phyloP scores from a whole-genome alignment of 2,888 invertebrate genomes.

The Acanthoscelides obtectus region DNA sequence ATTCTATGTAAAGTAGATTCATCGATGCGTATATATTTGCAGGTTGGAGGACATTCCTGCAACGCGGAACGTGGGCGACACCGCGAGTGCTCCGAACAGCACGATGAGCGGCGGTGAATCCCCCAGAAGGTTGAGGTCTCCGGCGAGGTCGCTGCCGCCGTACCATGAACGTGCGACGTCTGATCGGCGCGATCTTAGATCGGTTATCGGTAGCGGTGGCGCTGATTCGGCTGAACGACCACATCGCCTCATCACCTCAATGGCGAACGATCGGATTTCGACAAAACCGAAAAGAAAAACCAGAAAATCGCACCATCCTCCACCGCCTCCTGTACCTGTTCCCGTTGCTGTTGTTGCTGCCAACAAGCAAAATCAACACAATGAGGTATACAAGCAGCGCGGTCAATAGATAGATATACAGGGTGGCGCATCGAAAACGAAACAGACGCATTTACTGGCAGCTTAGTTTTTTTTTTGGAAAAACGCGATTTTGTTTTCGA shows the following conservation, averaged over 20 bases:
- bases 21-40: neutral
- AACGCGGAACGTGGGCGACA: slow-evolving; percentile 24
- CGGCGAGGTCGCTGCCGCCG: slow-evolving; percentile 39
- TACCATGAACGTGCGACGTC: neutral
- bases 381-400: too few relatives aligned
- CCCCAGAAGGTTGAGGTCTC: slow-evolving; percentile 35
- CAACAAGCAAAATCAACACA: slow-evolving; percentile 31
- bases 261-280: neutral
- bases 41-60: slow-evolving; percentile 61
- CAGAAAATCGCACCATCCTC: slow-evolving; percentile 36
- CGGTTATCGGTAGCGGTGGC: slow-evolving; percentile 31
- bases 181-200: slow-evolving; percentile 14
- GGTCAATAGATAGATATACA: too few relatives aligned
- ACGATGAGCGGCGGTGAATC: slow-evolving; percentile 7
- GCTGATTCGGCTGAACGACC: slow-evolving; percentile 24
- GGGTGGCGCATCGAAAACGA: too few relatives aligned
- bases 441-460: too few relatives aligned
- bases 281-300: slow-evolving; percentile 5
- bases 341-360: neutral
- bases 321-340: slow-evolving; percentile 39
- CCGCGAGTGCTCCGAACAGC: neutral
- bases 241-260: slow-evolving; percentile 4
- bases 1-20: too few relatives aligned
- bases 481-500: too few relatives aligned
- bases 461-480: too few relatives aligned